Percentiles rank a stretch among this genome's conserved stretches.
Evolutionary conservation across 2,797 vertebrate species (phyloP).

Genomic region (Coendou prehensilis): DNA sequence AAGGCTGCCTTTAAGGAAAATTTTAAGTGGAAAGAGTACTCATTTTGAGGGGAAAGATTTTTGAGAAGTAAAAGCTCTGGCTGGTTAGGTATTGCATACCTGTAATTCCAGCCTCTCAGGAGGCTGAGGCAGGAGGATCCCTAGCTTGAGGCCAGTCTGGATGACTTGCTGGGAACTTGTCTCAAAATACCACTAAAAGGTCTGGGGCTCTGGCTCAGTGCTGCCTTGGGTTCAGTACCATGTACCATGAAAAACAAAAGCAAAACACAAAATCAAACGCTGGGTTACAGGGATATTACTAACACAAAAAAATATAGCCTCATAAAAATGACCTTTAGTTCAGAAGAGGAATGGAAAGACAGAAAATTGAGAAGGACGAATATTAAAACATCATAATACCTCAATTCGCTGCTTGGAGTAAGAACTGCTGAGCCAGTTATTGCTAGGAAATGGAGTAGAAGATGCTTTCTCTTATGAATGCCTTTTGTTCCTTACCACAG

Average conservation of each 20-base stretch:
- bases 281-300: slow-evolving; percentile 21
- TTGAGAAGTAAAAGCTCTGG: slow-evolving; percentile 26
- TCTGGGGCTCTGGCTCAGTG: neutral
- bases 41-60: slow-evolving; percentile 30
- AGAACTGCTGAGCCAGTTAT: neutral
- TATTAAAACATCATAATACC: slow-evolving; percentile 25
- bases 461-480: slow-evolving; percentile 5
- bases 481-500: neutral
- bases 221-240: neutral
- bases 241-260: neutral
- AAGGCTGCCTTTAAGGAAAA: slow-evolving; percentile 3
- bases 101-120: neutral
- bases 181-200: neutral
- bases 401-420: neutral
- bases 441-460: slow-evolving; percentile 28
- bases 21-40: slow-evolving; percentile 4
- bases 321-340: slow-evolving; percentile 16
- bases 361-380: neutral
- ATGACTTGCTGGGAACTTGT: neutral
- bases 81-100: too few relatives aligned
- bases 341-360: neutral
- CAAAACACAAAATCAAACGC: neutral
- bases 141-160: neutral
- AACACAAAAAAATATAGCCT: slow-evolving; percentile 23
- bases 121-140: neutral